Conservation (phyloP, 2,888 invertebrate genomes). For the Ecdyonurus torrentis region DNA sequence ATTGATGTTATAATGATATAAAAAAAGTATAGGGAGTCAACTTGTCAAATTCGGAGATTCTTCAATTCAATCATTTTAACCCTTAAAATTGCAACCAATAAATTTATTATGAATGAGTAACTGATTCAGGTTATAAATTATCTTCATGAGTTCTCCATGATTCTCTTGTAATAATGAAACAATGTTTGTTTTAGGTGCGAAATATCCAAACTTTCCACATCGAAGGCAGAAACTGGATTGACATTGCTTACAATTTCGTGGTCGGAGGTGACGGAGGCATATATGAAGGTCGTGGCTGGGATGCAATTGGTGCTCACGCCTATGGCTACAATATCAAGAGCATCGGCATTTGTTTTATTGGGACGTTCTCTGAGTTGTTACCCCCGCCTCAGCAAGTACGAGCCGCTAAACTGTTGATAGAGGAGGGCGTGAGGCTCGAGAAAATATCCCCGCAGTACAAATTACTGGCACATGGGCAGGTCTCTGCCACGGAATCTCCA, state of each 20-base stretch:
- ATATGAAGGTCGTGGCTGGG: conserved; percentile 62
- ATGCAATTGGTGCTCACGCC: conserved; percentile 51
- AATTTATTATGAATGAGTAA: too few relatives aligned
- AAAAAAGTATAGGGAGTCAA: too few relatives aligned
- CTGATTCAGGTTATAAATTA: too few relatives aligned
- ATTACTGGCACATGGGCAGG: conserved; percentile 35
- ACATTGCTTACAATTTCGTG: conserved; percentile 62
- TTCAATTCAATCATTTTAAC: too few relatives aligned
- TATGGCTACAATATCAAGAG: conserved; percentile 44
- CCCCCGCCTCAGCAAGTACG: conserved; percentile 22
- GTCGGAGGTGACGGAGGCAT: conserved; percentile 62
- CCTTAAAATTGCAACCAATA: too few relatives aligned
- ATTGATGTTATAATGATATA: too few relatives aligned
- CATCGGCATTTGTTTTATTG: conserved; percentile 54
- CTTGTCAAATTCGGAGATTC: too few relatives aligned
- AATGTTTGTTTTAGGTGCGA: too few relatives aligned
- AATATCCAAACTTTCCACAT: conserved; percentile 52
- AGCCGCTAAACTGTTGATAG: conserved; percentile 29
- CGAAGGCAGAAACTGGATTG: conserved; percentile 41
- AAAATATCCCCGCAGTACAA: conserved; percentile 30
- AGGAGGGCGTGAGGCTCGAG: conserved; percentile 29
- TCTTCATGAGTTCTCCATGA: too few relatives aligned
- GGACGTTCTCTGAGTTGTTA: conserved; percentile 39
- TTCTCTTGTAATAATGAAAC: too few relatives aligned
- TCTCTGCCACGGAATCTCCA: conserved; percentile 26